phyloP scores from a whole-genome alignment of 2,888 invertebrate species.

The Anthophora plumipes region DNA sequence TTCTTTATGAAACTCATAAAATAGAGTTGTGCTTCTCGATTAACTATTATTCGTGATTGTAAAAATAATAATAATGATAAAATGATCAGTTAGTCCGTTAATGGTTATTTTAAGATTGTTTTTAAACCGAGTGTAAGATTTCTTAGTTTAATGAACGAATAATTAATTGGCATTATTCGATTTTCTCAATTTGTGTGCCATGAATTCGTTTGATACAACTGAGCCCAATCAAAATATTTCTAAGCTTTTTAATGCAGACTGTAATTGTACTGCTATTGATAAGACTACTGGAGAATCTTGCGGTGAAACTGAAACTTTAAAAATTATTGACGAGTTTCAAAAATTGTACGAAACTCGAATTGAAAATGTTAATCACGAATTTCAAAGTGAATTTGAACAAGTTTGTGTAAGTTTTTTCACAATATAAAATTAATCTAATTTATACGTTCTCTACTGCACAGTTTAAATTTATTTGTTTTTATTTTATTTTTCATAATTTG shows the following conservation, averaged over 20 bases:
- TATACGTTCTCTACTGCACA: slow-evolving; percentile 9
- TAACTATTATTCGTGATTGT: background rate
- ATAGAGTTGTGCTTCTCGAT: background rate
- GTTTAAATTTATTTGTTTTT: background rate
- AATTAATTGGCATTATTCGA: slow-evolving; percentile 16
- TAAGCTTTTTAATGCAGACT: slow-evolving; percentile 32
- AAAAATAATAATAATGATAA: slow-evolving; percentile 43
- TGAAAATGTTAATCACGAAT: slow-evolving; percentile 85
- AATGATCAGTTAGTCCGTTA: slow-evolving; percentile 68
- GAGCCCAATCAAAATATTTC: slow-evolving; percentile 32
- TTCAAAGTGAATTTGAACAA: slow-evolving; percentile 68
- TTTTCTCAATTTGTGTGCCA: slow-evolving; percentile 38
- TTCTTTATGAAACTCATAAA: background rate
- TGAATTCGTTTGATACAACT: slow-evolving; percentile 56
- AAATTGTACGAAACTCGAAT: slow-evolving; percentile 88
- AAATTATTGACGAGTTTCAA: slow-evolving; percentile 87
- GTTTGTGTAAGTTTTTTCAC: slow-evolving; percentile 67
- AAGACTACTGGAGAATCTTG: slow-evolving; percentile 70
- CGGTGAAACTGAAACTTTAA: slow-evolving; percentile 75
- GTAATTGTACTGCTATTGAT: slow-evolving; percentile 65
- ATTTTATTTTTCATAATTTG: background rate
- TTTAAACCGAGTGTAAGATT: slow-evolving; percentile 58
- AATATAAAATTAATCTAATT: background rate
- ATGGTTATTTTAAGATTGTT: slow-evolving; percentile 57
- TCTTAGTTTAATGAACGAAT: slow-evolving; percentile 44